phyloP scores from a whole-genome alignment of 2,797 vertebrate species.

The Poecilia gillii region DNA sequence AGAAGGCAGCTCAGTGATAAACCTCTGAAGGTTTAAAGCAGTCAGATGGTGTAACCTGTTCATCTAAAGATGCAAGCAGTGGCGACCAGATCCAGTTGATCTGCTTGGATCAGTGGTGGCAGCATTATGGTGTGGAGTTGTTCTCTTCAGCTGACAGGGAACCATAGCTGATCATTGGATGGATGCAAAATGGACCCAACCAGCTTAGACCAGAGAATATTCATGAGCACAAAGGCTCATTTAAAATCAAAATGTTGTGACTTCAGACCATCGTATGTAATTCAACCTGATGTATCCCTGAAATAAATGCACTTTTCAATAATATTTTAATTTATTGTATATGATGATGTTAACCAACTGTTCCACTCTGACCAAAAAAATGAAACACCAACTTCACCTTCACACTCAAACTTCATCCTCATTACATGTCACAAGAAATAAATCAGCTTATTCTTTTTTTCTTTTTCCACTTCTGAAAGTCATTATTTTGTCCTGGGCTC shows the following conservation, averaged over 20 bases:
- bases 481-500: slow-evolving; percentile 49
- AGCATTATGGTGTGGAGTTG: no score
- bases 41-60: neutral
- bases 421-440: neutral
- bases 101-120: no score
- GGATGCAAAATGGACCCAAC: no score
- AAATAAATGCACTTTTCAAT: no score
- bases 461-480: neutral
- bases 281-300: no score
- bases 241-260: no score
- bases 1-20: neutral
- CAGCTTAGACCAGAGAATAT: no score
- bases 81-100: no score
- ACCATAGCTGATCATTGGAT: no score
- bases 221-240: no score
- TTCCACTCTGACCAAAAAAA: neutral
- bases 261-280: no score
- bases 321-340: neutral
- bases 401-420: neutral
- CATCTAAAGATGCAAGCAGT: neutral
- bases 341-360: neutral
- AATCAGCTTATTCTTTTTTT: neutral
- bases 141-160: no score
- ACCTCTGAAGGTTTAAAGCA: neutral
- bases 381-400: neutral